Percentiles rank a stretch among this genome's conserved stretches.
Conservation (phyloP, 2,797 vertebrate species). For the Myotis vivesi region DNA sequence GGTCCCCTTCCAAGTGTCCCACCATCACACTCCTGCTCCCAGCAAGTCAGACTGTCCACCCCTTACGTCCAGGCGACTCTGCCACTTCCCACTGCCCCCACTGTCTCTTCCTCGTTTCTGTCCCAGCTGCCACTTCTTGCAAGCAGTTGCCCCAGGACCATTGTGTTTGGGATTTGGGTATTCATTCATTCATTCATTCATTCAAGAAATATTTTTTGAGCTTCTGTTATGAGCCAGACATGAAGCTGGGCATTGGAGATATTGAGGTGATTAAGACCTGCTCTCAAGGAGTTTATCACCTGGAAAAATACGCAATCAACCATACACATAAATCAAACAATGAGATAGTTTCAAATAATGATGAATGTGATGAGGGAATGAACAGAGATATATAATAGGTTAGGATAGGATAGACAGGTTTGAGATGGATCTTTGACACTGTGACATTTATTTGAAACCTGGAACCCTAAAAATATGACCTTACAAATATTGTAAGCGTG, state of each 20-base stretch:
- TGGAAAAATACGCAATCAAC: not conserved
- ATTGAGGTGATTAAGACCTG: not conserved
- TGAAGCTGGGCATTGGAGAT: not conserved
- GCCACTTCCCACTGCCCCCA: not conserved
- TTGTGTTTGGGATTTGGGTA: not conserved
- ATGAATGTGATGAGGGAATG: not conserved
- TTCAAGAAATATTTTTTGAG: not conserved
- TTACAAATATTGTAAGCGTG: not conserved
- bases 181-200: not conserved
- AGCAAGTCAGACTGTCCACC: accelerated
- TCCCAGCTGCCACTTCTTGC: not conserved
- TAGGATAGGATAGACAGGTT: not conserved
- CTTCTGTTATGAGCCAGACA: not conserved
- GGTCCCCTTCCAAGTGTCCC: not conserved
- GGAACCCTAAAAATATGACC: not conserved
- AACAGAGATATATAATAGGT: not conserved
- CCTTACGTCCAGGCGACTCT: not conserved
- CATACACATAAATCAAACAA: not conserved
- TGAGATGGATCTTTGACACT: not conserved
- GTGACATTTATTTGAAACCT: not conserved
- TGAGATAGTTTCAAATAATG: not conserved
- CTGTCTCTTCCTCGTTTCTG: not conserved
- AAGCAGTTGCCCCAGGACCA: not conserved
- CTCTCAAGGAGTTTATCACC: not conserved
- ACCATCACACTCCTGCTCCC: not conserved